Evolutionary conservation across 2,888 invertebrate species (phyloP).

Genomic region (Dryococelus australis): DNA sequence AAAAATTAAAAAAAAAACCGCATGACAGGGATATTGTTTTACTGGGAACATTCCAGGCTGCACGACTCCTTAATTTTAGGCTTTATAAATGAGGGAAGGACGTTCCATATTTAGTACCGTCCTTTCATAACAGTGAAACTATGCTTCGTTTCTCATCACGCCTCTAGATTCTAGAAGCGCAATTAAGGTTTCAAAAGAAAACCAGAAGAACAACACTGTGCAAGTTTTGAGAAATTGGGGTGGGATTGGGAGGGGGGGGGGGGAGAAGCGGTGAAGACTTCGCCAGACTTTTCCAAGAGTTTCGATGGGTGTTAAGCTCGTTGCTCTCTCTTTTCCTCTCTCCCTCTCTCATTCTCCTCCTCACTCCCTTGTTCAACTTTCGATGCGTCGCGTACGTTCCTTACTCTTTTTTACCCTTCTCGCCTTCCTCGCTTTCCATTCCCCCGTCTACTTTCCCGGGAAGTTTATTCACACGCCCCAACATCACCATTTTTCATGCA

Average conservation of each 20-base stretch:
- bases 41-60: neutral
- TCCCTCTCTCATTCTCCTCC: neutral
- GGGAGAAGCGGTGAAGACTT: neutral
- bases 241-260: too few species aligned
- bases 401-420: conserved; percentile 26
- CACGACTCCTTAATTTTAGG: neutral
- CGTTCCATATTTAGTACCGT: neutral
- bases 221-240: neutral
- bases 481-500: conserved; percentile 49
- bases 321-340: neutral
- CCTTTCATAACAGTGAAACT: conserved; percentile 10
- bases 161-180: neutral
- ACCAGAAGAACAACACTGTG: neutral
- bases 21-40: too few species aligned
- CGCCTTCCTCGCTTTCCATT: conserved; percentile 24
- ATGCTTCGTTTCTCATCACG: neutral
- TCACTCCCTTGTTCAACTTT: conserved; percentile 3
- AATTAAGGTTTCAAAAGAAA: conserved; percentile 16
- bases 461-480: conserved; percentile 39
- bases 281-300: neutral
- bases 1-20: too few species aligned
- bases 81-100: neutral
- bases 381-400: conserved; percentile 1
- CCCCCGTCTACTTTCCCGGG: conserved; percentile 27
- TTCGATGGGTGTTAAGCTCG: conserved; percentile 3